These are phyloP conservation scores for Verasper variegatus DNA, from an alignment of 2,113 vertebrate species.

Conservation along the genomic window DNA sequence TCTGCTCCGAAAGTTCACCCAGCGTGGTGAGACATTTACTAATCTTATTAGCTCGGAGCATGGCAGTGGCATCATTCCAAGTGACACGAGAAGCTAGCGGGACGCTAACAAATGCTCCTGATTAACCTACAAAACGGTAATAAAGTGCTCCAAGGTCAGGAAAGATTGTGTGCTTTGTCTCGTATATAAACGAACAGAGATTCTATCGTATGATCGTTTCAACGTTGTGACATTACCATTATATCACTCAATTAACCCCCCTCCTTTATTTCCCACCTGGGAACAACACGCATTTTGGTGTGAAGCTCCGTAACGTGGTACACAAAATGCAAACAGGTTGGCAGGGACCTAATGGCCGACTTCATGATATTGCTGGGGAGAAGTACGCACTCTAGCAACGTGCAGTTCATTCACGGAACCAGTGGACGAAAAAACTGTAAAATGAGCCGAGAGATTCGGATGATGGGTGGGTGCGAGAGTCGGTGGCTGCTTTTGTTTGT, in stretches of 20 bases:
- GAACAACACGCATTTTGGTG: slow-evolving; percentile 15
- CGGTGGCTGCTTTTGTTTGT: slow-evolving; percentile 44
- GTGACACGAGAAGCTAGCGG: slow-evolving; percentile 19
- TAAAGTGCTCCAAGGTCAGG: slow-evolving; percentile 39
- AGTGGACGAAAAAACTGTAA: slow-evolving; percentile 11
- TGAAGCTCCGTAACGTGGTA: slow-evolving; percentile 42
- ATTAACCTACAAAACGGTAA: slow-evolving; percentile 37
- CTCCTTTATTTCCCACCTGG: neutral
- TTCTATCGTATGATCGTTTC: too few species aligned
- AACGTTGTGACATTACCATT: too few species aligned
- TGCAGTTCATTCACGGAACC: slow-evolving; percentile 9
- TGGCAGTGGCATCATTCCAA: slow-evolving; percentile 33
- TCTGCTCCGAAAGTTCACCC: slow-evolving; percentile 15
- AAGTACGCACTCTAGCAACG: slow-evolving; percentile 12
- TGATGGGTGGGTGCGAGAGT: slow-evolving; percentile 27
- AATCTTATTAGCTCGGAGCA: slow-evolving; percentile 29
- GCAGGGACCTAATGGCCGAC: slow-evolving; percentile 52
- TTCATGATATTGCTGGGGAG: neutral
- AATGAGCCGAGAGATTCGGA: slow-evolving; percentile 4
- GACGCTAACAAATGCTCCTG: slow-evolving; percentile 28
- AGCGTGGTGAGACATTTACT: slow-evolving; percentile 25
- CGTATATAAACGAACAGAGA: neutral
- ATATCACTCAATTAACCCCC: too few species aligned
- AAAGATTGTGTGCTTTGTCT: slow-evolving; percentile 35
- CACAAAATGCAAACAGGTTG: slow-evolving; percentile 64